Conservation (phyloP, 2,113 vertebrate genomes). For the Cygnus buccinator region DNA sequence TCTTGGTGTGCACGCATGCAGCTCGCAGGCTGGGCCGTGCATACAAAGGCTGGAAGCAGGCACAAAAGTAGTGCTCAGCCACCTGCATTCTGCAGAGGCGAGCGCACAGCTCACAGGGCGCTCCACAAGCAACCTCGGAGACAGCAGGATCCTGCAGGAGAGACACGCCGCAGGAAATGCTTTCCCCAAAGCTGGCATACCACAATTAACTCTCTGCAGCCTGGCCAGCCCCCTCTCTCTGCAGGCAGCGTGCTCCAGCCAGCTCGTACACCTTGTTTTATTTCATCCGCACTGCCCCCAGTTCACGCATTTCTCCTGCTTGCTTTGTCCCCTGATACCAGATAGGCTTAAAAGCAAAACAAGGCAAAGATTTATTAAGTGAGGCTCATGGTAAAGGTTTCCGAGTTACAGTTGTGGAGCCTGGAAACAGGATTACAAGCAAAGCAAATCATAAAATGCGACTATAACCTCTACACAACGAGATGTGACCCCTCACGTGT, state of each 20-base stretch:
- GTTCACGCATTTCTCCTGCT: not conserved
- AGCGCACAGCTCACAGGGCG: not conserved
- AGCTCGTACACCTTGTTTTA: not conserved
- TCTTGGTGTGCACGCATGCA: accelerated
- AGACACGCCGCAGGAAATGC: not conserved
- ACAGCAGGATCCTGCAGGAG: not conserved
- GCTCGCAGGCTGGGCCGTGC: accelerated
- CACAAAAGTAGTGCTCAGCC: accelerated
- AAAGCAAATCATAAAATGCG: not conserved
- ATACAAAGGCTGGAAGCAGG: not conserved
- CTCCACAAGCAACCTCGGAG: not conserved
- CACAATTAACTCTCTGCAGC: not conserved
- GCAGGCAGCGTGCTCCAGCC: not conserved
- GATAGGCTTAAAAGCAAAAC: constrained; percentile 30
- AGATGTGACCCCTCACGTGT: not conserved
- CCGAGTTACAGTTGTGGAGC: not conserved
- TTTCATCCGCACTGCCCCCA: not conserved
- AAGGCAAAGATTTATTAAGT: constrained; percentile 41
- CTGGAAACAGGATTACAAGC: constrained; percentile 41
- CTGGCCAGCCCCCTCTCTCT: not conserved
- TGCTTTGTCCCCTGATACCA: not conserved
- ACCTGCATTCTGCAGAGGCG: not conserved
- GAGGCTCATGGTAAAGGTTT: not conserved
- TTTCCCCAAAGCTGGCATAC: not conserved
- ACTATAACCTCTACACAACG: not conserved